A percentile compares a stretch with the other conserved stretches of the same genome.
phyloP scores from a whole-genome alignment of 23 tunicate genomes.

The Oikopleura vanhoeffeni region DNA sequence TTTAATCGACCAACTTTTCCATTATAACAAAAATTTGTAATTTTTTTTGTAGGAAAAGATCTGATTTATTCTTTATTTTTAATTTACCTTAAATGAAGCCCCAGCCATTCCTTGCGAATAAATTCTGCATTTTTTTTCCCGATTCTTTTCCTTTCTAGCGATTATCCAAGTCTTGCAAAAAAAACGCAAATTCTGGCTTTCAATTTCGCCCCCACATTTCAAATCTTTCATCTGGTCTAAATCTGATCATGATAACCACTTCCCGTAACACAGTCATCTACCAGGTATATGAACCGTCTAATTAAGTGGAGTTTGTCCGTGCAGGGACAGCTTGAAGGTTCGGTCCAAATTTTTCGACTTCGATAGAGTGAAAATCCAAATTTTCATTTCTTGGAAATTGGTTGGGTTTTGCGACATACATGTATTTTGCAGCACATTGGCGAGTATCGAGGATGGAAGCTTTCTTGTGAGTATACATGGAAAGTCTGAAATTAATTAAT shows the following conservation, averaged over 20 bases:
- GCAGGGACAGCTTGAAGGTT: not conserved
- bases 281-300: not conserved
- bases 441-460: slow-evolving; percentile 39
- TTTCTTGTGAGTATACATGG: slow-evolving; percentile 38
- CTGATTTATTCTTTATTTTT: too few relatives aligned
- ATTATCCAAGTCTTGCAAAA: not conserved
- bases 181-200: too few relatives aligned
- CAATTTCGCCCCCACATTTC: too few relatives aligned
- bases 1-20: too few relatives aligned
- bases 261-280: not conserved
- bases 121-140: not conserved
- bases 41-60: too few relatives aligned
- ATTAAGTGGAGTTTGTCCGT: not conserved
- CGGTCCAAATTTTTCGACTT: not conserved
- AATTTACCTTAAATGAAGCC: not conserved
- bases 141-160: not conserved
- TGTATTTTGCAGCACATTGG: not conserved
- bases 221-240: too few relatives aligned
- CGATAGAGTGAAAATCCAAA: not conserved
- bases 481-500: not conserved
- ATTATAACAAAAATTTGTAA: too few relatives aligned
- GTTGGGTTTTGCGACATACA: not conserved
- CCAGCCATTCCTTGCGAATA: not conserved
- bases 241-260: not conserved
- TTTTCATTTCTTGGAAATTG: not conserved